phyloP scores from a whole-genome alignment of 1,140 invertebrate species.

The Pseudomyrmex pallidus region DNA sequence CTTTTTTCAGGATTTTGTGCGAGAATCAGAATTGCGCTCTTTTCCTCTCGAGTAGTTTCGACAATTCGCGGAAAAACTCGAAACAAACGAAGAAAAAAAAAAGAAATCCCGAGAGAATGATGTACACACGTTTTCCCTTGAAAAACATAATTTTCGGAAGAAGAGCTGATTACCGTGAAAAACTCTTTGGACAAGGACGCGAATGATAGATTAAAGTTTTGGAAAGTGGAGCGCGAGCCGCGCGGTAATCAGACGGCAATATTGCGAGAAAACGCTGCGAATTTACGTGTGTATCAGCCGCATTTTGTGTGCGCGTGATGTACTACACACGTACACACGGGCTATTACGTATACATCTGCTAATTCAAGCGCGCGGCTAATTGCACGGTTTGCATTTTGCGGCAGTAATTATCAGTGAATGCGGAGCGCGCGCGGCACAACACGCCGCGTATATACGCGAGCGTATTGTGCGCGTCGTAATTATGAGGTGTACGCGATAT shows the following conservation, averaged over 20 bases:
- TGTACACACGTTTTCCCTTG: background rate
- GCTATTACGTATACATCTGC: conserved; percentile 11
- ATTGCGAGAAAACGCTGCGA: background rate
- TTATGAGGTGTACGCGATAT: background rate
- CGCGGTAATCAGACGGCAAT: background rate
- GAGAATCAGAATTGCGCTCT: no score
- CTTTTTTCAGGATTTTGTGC: no score
- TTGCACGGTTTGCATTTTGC: conserved; percentile 39
- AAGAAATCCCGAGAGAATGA: background rate
- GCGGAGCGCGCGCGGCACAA: background rate
- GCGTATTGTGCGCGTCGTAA: conserved; percentile 10
- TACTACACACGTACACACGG: background rate
- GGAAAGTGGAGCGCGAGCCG: background rate
- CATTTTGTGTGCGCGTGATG: background rate
- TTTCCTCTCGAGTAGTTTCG: background rate
- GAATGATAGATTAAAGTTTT: background rate
- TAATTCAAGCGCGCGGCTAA: conserved; percentile 38
- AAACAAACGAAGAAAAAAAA: background rate
- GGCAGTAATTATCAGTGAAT: conserved; percentile 33
- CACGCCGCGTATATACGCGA: background rate
- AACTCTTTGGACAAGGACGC: background rate
- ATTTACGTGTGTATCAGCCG: background rate
- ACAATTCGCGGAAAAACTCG: background rate
- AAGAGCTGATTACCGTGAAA: background rate
- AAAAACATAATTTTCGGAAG: background rate